Evolutionary conservation across 2,888 invertebrate species (phyloP).

Genomic region (Bembecia ichneumoniformis): DNA sequence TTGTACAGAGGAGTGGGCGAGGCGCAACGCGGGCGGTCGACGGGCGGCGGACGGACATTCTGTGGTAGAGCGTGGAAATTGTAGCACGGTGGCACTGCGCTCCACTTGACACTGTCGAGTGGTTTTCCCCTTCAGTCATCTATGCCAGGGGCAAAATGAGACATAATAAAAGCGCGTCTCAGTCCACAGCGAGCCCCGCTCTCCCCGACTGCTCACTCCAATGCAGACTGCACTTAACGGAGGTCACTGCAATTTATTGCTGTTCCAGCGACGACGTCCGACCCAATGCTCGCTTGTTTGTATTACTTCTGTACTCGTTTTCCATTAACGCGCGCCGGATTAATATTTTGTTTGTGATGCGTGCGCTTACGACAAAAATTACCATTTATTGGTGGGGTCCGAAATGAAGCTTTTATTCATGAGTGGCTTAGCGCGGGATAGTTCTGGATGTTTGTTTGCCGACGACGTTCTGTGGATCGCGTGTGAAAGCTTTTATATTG

Average conservation of each 20-base stretch:
- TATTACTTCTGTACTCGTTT: conserved; percentile 60
- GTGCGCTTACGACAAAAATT: conserved; percentile 66
- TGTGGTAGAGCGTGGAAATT: conserved; percentile 23
- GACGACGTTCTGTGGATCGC: conserved; percentile 58
- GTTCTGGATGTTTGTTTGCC: conserved; percentile 64
- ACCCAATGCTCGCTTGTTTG: conserved; percentile 53
- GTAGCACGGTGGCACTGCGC: conserved; percentile 12
- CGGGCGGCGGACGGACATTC: conserved; percentile 13
- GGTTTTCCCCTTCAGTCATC: conserved; percentile 51
- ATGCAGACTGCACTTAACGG: conserved; percentile 29
- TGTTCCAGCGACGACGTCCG: conserved; percentile 27
- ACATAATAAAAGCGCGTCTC: conserved; percentile 48
- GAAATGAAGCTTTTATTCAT: conserved; percentile 67
- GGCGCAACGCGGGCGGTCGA: too few species aligned
- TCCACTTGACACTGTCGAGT: conserved; percentile 23
- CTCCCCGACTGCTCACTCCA: conserved; percentile 12
- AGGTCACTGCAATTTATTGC: conserved; percentile 64
- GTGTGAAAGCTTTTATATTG: conserved; percentile 67
- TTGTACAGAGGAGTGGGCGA: too few species aligned
- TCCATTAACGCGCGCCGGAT: conserved; percentile 67
- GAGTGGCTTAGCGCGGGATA: conserved; percentile 66
- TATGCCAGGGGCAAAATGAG: conserved; percentile 37
- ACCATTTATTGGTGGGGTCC: conserved; percentile 69
- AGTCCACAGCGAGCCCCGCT: conserved; percentile 24
- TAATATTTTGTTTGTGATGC: conserved; percentile 70